Conservation (phyloP, 2,888 invertebrate species). For the Drosophila gaucha region DNA sequence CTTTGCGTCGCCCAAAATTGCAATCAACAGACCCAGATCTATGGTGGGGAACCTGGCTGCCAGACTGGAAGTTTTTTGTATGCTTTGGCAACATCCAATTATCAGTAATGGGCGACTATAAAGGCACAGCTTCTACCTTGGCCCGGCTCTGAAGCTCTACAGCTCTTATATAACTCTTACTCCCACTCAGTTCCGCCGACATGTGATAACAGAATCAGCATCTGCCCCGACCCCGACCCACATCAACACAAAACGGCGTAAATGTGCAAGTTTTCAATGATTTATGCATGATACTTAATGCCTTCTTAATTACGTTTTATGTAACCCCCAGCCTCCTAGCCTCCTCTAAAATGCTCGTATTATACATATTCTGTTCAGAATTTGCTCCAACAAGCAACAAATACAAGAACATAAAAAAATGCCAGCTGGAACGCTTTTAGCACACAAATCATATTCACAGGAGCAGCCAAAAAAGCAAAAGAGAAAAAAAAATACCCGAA, state of each 20-base stretch:
- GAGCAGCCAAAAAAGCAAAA: constrained; percentile 13
- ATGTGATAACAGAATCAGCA: constrained; percentile 33
- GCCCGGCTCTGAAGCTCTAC: not conserved
- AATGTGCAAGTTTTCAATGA: constrained; percentile 66
- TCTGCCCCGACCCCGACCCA: not conserved
- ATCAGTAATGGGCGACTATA: constrained; percentile 25
- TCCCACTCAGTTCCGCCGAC: constrained; percentile 19
- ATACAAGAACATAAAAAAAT: constrained; percentile 5
- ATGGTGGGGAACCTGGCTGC: constrained; percentile 45
- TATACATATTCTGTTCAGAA: constrained; percentile 48
- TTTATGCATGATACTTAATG: constrained; percentile 78
- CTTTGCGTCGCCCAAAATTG: constrained; percentile 70
- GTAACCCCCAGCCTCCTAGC: constrained; percentile 17
- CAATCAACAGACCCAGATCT: constrained; percentile 74
- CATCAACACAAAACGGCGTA: constrained; percentile 1
- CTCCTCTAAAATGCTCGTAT: constrained; percentile 26
- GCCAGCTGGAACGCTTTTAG: constrained; percentile 41
- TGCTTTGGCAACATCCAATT: constrained; percentile 31
- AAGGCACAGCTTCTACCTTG: constrained; percentile 14
- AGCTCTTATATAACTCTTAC: constrained; percentile 1
- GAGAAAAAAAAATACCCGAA: constrained; percentile 37
- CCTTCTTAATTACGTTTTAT: constrained; percentile 81
- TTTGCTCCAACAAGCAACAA: constrained; percentile 26
- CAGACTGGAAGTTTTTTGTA: constrained; percentile 6
- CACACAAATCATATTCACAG: constrained; percentile 70